Conservation (phyloP, 2,888 invertebrate genomes). For the Dryadula phaetusa region DNA sequence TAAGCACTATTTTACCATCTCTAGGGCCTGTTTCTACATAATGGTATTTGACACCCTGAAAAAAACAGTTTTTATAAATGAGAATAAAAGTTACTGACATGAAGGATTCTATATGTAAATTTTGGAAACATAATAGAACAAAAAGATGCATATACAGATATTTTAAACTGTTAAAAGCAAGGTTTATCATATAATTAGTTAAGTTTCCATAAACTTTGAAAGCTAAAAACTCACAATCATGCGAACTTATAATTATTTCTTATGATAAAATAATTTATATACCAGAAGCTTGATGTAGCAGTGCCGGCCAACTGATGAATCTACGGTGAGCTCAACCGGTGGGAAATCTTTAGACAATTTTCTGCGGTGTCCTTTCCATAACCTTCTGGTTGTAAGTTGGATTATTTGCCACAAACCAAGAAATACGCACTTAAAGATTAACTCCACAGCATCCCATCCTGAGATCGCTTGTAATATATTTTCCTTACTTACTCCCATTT, state of each 20-base stretch:
- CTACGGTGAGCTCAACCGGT: conserved; percentile 70
- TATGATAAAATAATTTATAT: conserved; percentile 43
- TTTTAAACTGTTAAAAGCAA: background rate
- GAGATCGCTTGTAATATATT: conserved; percentile 66
- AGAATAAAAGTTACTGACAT: too few relatives aligned
- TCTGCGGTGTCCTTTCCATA: conserved; percentile 74
- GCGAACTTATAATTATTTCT: conserved; percentile 1
- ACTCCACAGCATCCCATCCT: conserved; percentile 71
- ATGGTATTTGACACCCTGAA: conserved; percentile 79
- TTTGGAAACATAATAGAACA: too few relatives aligned
- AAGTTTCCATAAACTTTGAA: conserved; percentile 4
- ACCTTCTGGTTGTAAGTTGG: conserved; percentile 63
- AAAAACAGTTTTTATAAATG: conserved; percentile 5
- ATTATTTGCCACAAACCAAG: conserved; percentile 72
- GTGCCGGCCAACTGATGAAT: conserved; percentile 74
- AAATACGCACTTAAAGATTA: conserved; percentile 66
- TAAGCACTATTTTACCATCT: conserved; percentile 63
- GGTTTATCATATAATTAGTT: background rate
- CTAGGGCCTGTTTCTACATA: conserved; percentile 77
- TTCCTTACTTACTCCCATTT: conserved; percentile 63
- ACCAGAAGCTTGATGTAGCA: conserved; percentile 79
- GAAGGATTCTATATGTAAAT: too few relatives aligned
- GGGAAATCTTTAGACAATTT: conserved; percentile 57
- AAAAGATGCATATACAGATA: too few relatives aligned
- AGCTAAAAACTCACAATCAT: background rate